Base-by-base conservation (phyloP, 1,140 invertebrate genomes). In the Drosophila baimaii region DNA sequence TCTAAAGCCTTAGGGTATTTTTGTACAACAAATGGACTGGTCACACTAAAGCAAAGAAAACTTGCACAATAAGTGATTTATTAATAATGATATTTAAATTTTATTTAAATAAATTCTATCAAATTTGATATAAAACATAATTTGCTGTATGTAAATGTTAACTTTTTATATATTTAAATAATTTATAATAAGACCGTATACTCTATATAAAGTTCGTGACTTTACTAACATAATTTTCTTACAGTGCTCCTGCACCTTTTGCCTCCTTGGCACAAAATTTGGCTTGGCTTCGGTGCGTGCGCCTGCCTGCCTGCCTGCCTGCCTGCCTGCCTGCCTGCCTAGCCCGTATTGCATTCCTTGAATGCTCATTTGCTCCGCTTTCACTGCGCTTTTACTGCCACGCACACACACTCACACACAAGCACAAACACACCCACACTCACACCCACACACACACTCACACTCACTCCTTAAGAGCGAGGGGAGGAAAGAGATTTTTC, bases 301-400 rank as follows among this genome's bases (percentile, higher is more conserved):
- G 75, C 37, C 49, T 35, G 51, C 8, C 25, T n/a, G n/a, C n/a
- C n/a, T n/a, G n/a, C n/a, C n/a, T n/a, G n/a, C n/a, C n/a, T n/a
- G n/a, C n/a, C n/a, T n/a, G n/a, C n/a, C n/a, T n/a, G n/a, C n/a
- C 15, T 4, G 31, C 31, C 31, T 33, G 10, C 31, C 31, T 10
- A n/a, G n/a, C 31, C n/a, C 61, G 79, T 55, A 82, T 79, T 82
- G 82, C 82, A 86, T 79, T 88, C 75, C 83, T 86, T 82, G 82
- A 72, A 86, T 88, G 82, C 83, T 79, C 79, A 88, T 86, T 86
- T 86, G 54, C 49, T 33, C 31, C 31, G 69, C 70, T 78, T 69
- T 66, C 61, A 77, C 61, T 84, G 81, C 73, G 81, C 71, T 77
- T 72, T 80, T 54, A 54, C 72, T 71, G 66, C 64, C 57, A 51